A percentile compares a stretch with the other conserved stretches of the same genome.
phyloP scores from a whole-genome alignment of 1,140 invertebrate species.

The Eupeodes corollae region DNA sequence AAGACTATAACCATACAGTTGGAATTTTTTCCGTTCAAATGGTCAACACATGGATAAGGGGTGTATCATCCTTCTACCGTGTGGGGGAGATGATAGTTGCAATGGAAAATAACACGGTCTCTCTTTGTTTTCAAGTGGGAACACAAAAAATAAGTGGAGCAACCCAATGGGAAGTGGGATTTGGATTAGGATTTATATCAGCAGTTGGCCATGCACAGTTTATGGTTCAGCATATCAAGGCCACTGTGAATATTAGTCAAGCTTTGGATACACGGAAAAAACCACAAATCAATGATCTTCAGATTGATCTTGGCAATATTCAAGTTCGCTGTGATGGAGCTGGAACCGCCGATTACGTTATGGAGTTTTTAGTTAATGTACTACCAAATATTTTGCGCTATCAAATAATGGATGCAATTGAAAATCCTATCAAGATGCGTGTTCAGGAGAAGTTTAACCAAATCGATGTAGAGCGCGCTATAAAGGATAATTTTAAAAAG shows the following conservation, averaged over 20 bases:
- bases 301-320: slow-evolving; percentile 72
- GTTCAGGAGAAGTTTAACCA: slow-evolving; percentile 54
- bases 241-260: slow-evolving; percentile 54
- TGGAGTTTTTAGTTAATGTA: slow-evolving; percentile 66
- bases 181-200: slow-evolving; percentile 52
- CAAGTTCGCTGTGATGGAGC: slow-evolving; percentile 64
- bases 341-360: slow-evolving; percentile 66
- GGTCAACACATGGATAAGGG: slow-evolving; percentile 61
- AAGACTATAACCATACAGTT: slow-evolving; percentile 56
- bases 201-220: slow-evolving; percentile 60
- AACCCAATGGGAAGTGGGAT: slow-evolving; percentile 63
- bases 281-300: slow-evolving; percentile 55
- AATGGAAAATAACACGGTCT: slow-evolving; percentile 58
- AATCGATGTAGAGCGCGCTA: slow-evolving; percentile 58
- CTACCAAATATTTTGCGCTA: slow-evolving; percentile 70
- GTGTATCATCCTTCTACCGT: slow-evolving; percentile 66
- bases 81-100: slow-evolving; percentile 63
- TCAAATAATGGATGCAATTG: slow-evolving; percentile 72
- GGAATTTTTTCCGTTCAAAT: slow-evolving; percentile 57
- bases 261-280: slow-evolving; percentile 61
- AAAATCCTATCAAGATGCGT: slow-evolving; percentile 56
- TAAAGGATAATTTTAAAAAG: slow-evolving; percentile 52
- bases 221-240: slow-evolving; percentile 61
- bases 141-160: slow-evolving; percentile 64
- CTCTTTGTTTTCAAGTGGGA: slow-evolving; percentile 50